phyloP scores from a whole-genome alignment of 2,113 vertebrate genomes.

The Scolopax mira region DNA sequence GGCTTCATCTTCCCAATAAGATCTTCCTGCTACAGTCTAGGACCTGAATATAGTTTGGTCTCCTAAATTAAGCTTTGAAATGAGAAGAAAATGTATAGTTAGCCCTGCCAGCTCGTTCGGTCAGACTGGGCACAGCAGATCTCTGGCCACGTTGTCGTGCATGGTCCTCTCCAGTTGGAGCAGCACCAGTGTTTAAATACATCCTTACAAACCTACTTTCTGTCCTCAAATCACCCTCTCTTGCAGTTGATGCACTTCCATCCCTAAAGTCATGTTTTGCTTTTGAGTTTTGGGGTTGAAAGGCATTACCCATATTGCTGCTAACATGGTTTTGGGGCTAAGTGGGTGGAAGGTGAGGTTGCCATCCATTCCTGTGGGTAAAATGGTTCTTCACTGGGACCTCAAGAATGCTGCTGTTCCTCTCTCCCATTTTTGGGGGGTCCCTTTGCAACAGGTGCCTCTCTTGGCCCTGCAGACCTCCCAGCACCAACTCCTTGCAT shows the following conservation, averaged over 20 bases:
- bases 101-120: background rate
- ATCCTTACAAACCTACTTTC: background rate
- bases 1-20: background rate
- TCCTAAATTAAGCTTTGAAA: background rate
- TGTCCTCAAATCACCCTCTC: background rate
- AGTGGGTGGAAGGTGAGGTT: background rate
- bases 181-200: background rate
- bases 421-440: background rate
- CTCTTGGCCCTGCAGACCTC: background rate
- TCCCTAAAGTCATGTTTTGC: background rate
- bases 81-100: background rate
- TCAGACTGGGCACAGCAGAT: background rate
- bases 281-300: background rate
- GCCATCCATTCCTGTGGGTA: background rate
- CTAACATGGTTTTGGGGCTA: background rate
- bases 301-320: background rate
- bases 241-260: background rate
- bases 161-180: background rate
- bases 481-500: background rate
- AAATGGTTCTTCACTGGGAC: background rate
- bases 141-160: background rate
- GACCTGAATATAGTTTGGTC: background rate
- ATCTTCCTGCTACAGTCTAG: background rate
- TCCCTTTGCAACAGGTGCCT: background rate
- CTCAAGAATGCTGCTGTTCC: background rate